Conservation (phyloP, 2,113 vertebrate genomes). For the Microcebus ravelobensis region DNA sequence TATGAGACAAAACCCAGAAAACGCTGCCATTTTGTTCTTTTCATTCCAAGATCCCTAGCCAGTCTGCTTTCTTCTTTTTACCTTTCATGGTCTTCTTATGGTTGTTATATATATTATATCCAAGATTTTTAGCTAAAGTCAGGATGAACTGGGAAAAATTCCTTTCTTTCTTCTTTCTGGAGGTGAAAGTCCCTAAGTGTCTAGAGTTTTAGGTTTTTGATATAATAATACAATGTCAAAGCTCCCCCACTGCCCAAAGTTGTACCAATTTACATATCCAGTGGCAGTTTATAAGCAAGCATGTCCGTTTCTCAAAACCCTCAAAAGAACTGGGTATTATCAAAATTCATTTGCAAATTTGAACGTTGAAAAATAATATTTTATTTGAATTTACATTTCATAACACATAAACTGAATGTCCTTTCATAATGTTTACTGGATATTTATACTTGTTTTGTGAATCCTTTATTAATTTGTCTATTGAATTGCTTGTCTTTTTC, state of each 20-base stretch:
- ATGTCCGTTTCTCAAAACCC: not conserved
- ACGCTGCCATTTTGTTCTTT: not conserved
- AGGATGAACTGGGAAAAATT: not conserved
- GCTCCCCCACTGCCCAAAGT: not conserved
- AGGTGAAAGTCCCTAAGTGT: not conserved
- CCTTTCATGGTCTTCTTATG: not conserved
- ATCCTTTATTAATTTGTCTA: not conserved
- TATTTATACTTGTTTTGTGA: not conserved
- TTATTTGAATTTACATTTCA: not conserved
- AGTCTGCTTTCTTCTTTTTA: not conserved
- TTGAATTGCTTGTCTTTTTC: not conserved
- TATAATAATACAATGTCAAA: not conserved
- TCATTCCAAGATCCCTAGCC: not conserved
- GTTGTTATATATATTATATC: not conserved
- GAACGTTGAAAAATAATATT: not conserved
- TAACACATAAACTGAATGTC: not conserved
- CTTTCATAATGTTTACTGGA: not conserved
- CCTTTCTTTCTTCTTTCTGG: not conserved
- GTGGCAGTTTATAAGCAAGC: not conserved
- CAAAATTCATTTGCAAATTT: not conserved
- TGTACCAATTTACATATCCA: not conserved
- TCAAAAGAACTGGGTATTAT: not conserved
- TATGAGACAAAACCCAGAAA: not conserved
- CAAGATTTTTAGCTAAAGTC: not conserved
- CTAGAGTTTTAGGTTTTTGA: not conserved